A percentile compares a stretch with the other conserved stretches of the same genome.
These are phyloP conservation scores for Bombus sibiricus DNA, from an alignment of 1,140 invertebrate species.

Conservation along the genomic window DNA sequence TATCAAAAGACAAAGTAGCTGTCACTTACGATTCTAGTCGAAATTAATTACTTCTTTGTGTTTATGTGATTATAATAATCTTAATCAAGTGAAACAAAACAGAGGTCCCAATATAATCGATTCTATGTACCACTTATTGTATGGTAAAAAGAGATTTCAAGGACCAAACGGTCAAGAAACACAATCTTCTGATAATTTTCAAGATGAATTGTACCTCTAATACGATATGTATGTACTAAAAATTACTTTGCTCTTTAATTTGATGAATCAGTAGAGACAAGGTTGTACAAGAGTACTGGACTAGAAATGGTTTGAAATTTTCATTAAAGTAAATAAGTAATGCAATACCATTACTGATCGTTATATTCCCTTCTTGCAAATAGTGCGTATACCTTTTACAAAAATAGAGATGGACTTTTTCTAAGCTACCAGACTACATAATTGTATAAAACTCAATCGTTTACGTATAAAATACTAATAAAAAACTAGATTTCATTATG, in stretches of 20 bases:
- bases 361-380: slow-evolving; percentile 29
- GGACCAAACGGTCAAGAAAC: slow-evolving; percentile 44
- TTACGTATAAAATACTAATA: slow-evolving; percentile 5
- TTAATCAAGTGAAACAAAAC: slow-evolving; percentile 47
- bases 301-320: slow-evolving; percentile 50
- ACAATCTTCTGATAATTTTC: slow-evolving; percentile 45
- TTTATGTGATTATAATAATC: slow-evolving; percentile 44
- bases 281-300: slow-evolving; percentile 56
- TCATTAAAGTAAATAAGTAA: slow-evolving; percentile 37
- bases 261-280: slow-evolving; percentile 50
- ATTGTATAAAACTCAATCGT: slow-evolving; percentile 20
- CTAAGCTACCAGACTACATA: slow-evolving; percentile 3
- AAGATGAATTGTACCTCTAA: slow-evolving; percentile 72
- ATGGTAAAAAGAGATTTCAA: slow-evolving; percentile 33
- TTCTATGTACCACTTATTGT: slow-evolving; percentile 21
- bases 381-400: slow-evolving; percentile 45
- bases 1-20: slow-evolving; percentile 69
- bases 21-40: slow-evolving; percentile 44
- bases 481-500: slow-evolving; percentile 17
- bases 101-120: slow-evolving; percentile 47
- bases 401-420: slow-evolving; percentile 48
- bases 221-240: slow-evolving; percentile 79
- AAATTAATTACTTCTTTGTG: slow-evolving; percentile 44
- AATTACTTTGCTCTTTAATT: slow-evolving; percentile 72
- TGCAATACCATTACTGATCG: slow-evolving; percentile 13